Evolutionary conservation across 2,113 vertebrate genomes (phyloP), one percentile per base, ranked within the genome.

Genomic region (Tyto alba): DNA sequence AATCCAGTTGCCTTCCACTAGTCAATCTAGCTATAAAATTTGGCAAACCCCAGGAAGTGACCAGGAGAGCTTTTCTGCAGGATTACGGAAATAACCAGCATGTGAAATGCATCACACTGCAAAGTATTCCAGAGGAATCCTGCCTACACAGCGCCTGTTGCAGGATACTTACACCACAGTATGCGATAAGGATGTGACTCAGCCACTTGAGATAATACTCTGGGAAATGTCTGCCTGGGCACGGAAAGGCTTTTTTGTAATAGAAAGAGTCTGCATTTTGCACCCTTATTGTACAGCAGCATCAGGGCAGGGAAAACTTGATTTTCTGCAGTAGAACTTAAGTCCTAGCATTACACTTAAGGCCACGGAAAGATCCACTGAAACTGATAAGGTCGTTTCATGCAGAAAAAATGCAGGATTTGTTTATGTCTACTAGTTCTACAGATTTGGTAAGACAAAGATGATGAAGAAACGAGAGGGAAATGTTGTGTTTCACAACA

Each of bases 51-150:
- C 23, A 0, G 0, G 5, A 41, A 71, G 48, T 2, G 53, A 63
- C 55, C 47, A 32, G 17, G 15, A 52, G 16, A 52, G 27, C 30
- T 62, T 63, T 40, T 15, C 71, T 52, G 40, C 13, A 50, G 59
- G n/a, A 38, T 5, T 16, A 11, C 13, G 5, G 20, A 9, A 62
- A 34, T 47, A 50, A 21, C 16, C 72, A 25, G 72, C 57, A 13
- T 2, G 0, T 6, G 17, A n/a, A 73, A 25, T 0, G 1, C 3
- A n/a, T 26, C 71, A 22, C 21, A 4, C 4, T 20, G 41, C 66
- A 23, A 25, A 76, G 41, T 1, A 10, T 13, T 77, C 67, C 85
- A 27, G 48, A 53, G 81, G 18, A 63, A 34, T 13, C 3, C 79
- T 83, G 90, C 85, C 90, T 22, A 53, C 52, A 20, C 47, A 10